Conservation (phyloP, 2,888 invertebrate genomes). For the Platynereis dumerilii region DNA sequence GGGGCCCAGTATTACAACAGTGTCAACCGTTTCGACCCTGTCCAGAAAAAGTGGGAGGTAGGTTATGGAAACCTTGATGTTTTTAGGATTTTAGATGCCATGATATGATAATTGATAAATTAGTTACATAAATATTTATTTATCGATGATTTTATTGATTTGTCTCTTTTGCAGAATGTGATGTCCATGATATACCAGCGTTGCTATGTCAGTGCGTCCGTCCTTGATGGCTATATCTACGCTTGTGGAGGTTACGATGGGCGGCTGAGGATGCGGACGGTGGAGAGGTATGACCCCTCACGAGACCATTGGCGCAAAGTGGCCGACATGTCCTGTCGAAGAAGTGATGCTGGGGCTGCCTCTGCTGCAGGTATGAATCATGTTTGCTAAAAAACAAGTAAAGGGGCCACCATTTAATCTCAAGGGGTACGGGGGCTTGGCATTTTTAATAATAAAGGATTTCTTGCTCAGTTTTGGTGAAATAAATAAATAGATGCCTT, state of each 20-base stretch:
- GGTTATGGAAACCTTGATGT: no score
- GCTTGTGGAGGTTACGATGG: constrained; percentile 65
- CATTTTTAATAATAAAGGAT: no score
- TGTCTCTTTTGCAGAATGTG: constrained; percentile 58
- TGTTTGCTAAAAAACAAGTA: not conserved
- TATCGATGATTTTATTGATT: no score
- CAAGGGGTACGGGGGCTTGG: no score
- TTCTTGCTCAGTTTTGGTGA: not conserved
- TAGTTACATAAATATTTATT: no score
- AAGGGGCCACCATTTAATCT: no score
- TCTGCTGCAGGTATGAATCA: constrained; percentile 62
- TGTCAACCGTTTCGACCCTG: constrained; percentile 60
- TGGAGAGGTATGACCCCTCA: constrained; percentile 82
- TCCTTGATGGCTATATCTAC: constrained; percentile 56
- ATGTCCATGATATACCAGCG: constrained; percentile 65
- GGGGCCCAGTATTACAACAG: constrained; percentile 63
- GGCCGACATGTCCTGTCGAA: constrained; percentile 77
- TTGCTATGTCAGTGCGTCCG: constrained; percentile 72
- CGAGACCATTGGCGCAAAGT: constrained; percentile 83
- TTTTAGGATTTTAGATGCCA: no score
- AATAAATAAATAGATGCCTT: no score
- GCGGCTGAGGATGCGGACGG: constrained; percentile 83
- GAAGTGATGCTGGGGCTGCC: constrained; percentile 81
- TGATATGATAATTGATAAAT: no score
- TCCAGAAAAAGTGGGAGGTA: constrained; percentile 23